Base-by-base conservation (phyloP, 2,888 invertebrate species). In the Eugnorisma glareosa region DNA sequence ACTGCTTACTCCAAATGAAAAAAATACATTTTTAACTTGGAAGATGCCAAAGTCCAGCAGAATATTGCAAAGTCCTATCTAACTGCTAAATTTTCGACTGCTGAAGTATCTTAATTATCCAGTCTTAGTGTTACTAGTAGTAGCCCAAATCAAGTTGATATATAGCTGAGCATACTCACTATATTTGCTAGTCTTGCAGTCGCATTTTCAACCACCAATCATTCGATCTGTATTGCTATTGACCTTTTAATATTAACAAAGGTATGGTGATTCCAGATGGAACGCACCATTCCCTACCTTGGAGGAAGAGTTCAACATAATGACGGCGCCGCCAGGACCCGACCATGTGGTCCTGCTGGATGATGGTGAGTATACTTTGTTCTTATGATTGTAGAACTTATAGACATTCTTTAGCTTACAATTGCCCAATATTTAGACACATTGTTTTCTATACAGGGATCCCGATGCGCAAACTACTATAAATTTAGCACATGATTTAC, bases 281-380 rank as follows among this genome's bases (percentile, higher is more conserved):
- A 99, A 98, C 93, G 97, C 98, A 73, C 98, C 98, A 73, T 99
- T 99, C 97, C 98, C 99, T 88, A 98, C 98, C 73, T 96, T 99
- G 91, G 99, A 99, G 93, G 99, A 99, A 93, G 99, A 99, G 96
- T 99, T 99, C 96, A 99, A 98, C 93, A 98, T 99, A 97, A 99
- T 99, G 97, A 98, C 99, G 72, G 97, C 98, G 54, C 97, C 97
- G 63, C 96, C 97, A 88, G 97, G 97, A 59, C 97, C 97, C 87
- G 97, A 97, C 82, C 97, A 97, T 91, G 97, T 98, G 83, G 98
- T 98, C 73, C 97, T 98, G 86, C 98, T 99, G 95, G 98, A 98
- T 93, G 98, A 98, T 94, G 98, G 98, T 98, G 93, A 93, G 94
- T 75, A 8, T n/a, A 31, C 2, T 0, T 31, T 15, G 21, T 21